A percentile compares a stretch with the other conserved stretches of the same genome.
Evolutionary conservation across 2,888 invertebrate species (phyloP).

Genomic region (Bursaphelenchus okinawaensis): DNA sequence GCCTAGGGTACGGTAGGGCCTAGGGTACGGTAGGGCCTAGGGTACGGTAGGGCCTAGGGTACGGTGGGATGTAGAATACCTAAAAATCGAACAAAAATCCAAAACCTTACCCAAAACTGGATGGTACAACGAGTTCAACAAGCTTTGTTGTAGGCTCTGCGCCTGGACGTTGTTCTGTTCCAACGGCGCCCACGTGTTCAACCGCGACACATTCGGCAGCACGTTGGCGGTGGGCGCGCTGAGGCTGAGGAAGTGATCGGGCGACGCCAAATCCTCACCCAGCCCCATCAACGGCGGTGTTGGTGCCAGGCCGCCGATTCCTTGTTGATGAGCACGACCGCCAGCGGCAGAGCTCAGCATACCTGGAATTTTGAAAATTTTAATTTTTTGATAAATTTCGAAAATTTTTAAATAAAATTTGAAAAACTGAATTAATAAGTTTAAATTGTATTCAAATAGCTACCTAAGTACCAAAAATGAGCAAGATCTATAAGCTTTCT

Average conservation of each 20-base stretch:
- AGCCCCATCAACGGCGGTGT: background rate
- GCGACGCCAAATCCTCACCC: background rate
- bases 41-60: no score
- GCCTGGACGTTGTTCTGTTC: background rate
- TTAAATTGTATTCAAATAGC: no score
- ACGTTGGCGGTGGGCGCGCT: background rate
- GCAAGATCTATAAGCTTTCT: no score
- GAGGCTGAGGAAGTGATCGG: background rate
- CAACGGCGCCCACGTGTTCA: background rate
- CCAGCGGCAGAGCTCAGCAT: background rate
- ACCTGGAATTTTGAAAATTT: background rate
- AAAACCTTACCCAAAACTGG: background rate
- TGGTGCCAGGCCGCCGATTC: background rate
- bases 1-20: no score
- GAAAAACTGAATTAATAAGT: no score
- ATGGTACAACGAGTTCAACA: conserved; percentile 13
- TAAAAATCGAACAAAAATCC: no score
- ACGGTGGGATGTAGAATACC: no score
- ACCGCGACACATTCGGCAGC: background rate
- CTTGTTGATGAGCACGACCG: background rate
- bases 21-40: no score
- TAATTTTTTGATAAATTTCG: no score
- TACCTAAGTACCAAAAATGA: no score
- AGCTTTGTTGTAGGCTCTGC: background rate
- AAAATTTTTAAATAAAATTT: no score